Evolutionary conservation across 1,140 invertebrate genomes (phyloP), one percentile per base, ranked within the genome.

Genomic region (Drosophila sulfurigaster): DNA sequence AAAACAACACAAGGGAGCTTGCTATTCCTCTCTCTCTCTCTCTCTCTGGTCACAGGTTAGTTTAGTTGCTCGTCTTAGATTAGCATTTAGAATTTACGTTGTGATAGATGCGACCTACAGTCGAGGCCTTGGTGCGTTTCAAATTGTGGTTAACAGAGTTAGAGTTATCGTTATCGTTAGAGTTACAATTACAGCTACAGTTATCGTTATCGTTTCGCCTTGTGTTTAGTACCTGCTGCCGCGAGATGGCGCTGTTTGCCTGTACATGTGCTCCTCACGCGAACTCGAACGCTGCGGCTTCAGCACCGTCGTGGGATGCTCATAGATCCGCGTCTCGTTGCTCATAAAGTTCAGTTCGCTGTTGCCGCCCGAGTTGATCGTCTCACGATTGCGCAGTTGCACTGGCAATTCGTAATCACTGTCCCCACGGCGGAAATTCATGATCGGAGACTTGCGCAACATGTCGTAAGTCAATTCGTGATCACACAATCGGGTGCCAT

Each of bases 391-490:
- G 4, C 75, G 80, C 11, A 91, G 59, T 71, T 85, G 77, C 58
- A 70, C 63, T 1, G 75, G 77, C 32, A 82, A 35, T 13, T 89
- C 81, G 25, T 81, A 88, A 11, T 86, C 87, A n/a, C 69, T 92
- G 51, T 92, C 91, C 1, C 83, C 91, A 10, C 86, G 78, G 1
- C 82, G 54, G 25, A 91, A 85, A 57, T 91, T 92, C 73, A 92
- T 91, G 46, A 93, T 92, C 5, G 90, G 78, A 0, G 90, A 82
- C 45, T 82, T 85, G 0, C 92, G 70, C 3, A 91, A 35, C 77
- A 92, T 90, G 20, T 93, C 92, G 52, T 91, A 93, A 6, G 92
- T 92, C 5, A 93, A 59, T 43, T 93, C 92, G 43, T 92, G 92
- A 54, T 93, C 92, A 51, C 91, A 92, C 5, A 92, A 52, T 2